A percentile compares a stretch with the other conserved stretches of the same genome.
Conservation (phyloP, 2,113 vertebrate genomes). For the Alouatta palliata region DNA sequence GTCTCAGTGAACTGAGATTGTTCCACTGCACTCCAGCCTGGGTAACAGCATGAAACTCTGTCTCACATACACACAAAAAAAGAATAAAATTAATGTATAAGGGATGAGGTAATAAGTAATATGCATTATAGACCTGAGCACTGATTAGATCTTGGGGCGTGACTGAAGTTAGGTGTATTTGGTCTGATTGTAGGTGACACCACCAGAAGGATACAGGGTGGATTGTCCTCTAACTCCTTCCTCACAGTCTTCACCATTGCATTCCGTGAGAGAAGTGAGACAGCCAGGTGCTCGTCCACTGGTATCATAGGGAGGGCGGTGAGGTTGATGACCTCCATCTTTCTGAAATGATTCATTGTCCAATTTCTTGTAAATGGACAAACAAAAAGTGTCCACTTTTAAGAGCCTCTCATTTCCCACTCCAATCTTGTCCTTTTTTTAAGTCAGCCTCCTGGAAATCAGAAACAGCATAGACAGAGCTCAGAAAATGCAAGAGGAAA, state of each 20-base stretch:
- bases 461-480: background rate
- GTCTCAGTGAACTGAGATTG: too few relatives aligned
- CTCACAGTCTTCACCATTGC: rapidly evolving
- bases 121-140: rapidly evolving
- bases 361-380: background rate
- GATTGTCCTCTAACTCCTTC: background rate
- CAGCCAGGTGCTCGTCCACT: background rate
- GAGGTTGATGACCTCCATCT: constrained; percentile 62
- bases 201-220: constrained; percentile 62
- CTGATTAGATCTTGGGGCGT: background rate
- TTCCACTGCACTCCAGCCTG: too few relatives aligned
- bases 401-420: background rate
- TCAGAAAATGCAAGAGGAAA: background rate
- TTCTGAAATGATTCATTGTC: background rate
- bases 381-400: background rate
- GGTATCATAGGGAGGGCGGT: constrained; percentile 53
- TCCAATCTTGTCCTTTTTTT: background rate
- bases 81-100: background rate
- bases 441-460: background rate
- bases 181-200: rapidly evolving
- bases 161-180: background rate
- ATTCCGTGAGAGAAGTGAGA: rapidly evolving
- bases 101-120: background rate
- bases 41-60: too few relatives aligned
- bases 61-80: too few relatives aligned